Evolutionary conservation across 23 tunicate species (phyloP), one percentile per base, ranked within the genome.

Genomic region (Aplidium turbinatum): DNA sequence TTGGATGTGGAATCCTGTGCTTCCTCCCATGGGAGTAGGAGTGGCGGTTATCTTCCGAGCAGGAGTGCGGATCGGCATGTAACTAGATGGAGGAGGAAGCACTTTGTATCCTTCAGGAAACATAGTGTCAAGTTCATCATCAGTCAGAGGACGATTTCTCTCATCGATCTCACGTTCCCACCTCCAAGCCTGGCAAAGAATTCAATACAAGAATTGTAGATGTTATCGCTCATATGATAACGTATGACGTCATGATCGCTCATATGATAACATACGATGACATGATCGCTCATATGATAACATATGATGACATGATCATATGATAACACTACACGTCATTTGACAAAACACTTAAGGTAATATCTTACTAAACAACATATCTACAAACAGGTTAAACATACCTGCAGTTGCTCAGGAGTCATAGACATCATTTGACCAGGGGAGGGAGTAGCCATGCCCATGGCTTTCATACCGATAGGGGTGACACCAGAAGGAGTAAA

Each of bases 151-250:
- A 0, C 96, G 73, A 58, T 94, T 94, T 56, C 99, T 58, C 62
- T 94, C 99, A 68, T 94, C 99, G 72, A 94, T 94, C 38, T 94
- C 99, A 27, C 94, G 83, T 38, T 82, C 95, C 99, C 99, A 94
- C n/a, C 98, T 68, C 98, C 92, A 85, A 25, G 90, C 85, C 80
- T 90, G 73, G 5, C n/a, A n/a, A n/a, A n/a, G n/a, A n/a, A n/a
- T n/a, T n/a, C n/a, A n/a, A n/a, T n/a, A n/a, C n/a, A n/a, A n/a
- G n/a, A n/a, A n/a, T n/a, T n/a, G n/a, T n/a, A n/a, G n/a, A n/a
- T n/a, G n/a, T n/a, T n/a, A n/a, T n/a, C n/a, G n/a, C n/a, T n/a
- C n/a, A n/a, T n/a, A n/a, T n/a, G n/a, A n/a, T n/a, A n/a, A n/a
- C n/a, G n/a, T n/a, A n/a, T n/a, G n/a, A n/a, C n/a, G n/a, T n/a